Evolutionary conservation across 2,888 invertebrate species (phyloP).

Genomic region (Stomorhina lunata): DNA sequence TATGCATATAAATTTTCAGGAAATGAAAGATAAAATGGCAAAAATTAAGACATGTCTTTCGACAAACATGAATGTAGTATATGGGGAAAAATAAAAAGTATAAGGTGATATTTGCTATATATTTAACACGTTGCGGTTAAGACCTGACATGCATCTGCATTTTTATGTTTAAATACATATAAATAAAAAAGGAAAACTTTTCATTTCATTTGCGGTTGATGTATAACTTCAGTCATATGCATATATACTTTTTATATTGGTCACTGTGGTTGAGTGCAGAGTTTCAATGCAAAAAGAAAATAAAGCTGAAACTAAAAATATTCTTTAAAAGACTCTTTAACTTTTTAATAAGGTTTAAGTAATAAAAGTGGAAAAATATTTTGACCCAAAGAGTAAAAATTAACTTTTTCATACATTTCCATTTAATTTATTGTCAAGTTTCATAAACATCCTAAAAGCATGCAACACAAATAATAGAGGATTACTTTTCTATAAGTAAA

Average conservation of each 20-base stretch:
- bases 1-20: too few relatives aligned
- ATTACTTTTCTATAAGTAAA: not conserved
- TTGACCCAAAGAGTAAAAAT: not conserved
- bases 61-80: not conserved
- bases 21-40: conserved; percentile 21
- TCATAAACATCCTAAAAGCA: not conserved
- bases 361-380: not conserved
- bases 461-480: not conserved
- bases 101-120: not conserved
- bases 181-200: conserved; percentile 15
- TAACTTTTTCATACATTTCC: not conserved
- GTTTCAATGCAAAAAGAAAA: not conserved
- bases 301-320: not conserved
- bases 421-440: not conserved
- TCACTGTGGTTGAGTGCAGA: not conserved
- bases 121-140: not conserved
- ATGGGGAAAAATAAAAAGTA: not conserved
- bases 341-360: not conserved
- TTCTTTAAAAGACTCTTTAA: not conserved
- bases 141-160: not conserved
- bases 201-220: conserved; percentile 33
- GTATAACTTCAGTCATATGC: not conserved
- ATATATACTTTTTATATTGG: not conserved
- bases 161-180: not conserved
- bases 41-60: conserved; percentile 4